Evolutionary conservation across 2,797 vertebrate species (phyloP).

Genomic region (Centropyge bicolor): DNA sequence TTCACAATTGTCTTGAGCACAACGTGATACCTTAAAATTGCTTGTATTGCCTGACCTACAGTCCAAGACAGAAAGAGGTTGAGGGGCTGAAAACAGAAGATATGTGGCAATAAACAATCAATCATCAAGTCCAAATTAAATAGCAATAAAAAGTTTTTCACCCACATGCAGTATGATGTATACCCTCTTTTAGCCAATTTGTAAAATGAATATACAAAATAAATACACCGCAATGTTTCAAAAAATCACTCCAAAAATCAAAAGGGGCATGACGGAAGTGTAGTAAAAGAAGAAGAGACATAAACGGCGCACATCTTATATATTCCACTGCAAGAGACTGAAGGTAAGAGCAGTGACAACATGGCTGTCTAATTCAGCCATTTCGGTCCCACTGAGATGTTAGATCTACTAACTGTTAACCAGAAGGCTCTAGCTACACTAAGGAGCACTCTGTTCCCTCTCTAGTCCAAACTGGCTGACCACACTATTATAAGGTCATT

Average conservation of each 20-base stretch:
- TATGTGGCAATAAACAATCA: too few species aligned
- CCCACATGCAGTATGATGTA: background rate
- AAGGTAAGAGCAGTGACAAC: slow-evolving; percentile 38
- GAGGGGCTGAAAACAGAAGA: too few species aligned
- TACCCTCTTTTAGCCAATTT: background rate
- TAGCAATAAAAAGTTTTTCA: background rate
- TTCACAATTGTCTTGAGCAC: background rate
- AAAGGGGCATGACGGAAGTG: background rate
- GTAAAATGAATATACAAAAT: background rate
- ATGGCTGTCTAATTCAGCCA: slow-evolving; percentile 28
- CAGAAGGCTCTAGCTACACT: slow-evolving; percentile 40
- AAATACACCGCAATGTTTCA: background rate
- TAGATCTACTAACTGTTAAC: slow-evolving; percentile 29
- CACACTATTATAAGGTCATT: slow-evolving; percentile 45
- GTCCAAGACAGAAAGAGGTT: background rate
- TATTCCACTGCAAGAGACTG: background rate
- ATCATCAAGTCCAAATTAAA: background rate
- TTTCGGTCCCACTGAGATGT: slow-evolving; percentile 36
- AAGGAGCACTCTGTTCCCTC: slow-evolving; percentile 16
- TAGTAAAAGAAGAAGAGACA: slow-evolving; percentile 17
- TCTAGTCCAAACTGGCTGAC: slow-evolving; percentile 41
- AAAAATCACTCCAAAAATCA: too few species aligned
- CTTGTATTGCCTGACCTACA: background rate
- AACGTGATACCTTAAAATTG: background rate
- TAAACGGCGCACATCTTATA: slow-evolving; percentile 2